Base-by-base conservation (phyloP, 2,797 vertebrate species). In the Tenualosa ilisha region DNA sequence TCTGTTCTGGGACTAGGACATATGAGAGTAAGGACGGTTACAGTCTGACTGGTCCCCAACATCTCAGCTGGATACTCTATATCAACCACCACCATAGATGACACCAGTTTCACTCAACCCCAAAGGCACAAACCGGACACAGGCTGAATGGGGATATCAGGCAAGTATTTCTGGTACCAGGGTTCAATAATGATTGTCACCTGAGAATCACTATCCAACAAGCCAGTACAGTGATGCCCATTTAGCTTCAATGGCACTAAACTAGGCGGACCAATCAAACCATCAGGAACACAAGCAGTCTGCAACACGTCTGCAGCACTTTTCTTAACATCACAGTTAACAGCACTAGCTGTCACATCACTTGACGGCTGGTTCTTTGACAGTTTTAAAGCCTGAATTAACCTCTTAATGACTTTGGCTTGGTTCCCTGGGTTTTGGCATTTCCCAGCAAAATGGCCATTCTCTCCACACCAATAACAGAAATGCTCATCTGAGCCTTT, bases 191-290 rank as follows among this genome's bases (percentile, higher is more conserved):
- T 89, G 6, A 85, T 89, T 0, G 75, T 87, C 3, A 87, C 68
- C 59, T 87, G 88, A 24, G 86, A 89, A 24, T 85, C 86, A 87
- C 86, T 87, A 31, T 85, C 84, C 0, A 88, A 13, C 8, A 83
- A 12, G 0, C 82, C 84, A 51, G 12, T 51, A 8, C 84, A 83
- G 31, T 26, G 68, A 2, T 84, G 51, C 3, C 85, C 82, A 84
- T 84, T 87, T 1, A 87, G 22, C 6, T 81, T 87, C 46, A 88
- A 51, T 7, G n/a, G 86, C 7, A 87, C 22, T 20, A 87, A 37
- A 51, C 61, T 83, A 83, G 82, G 26, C 17, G 54, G 72, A 5
- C 84, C 86, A 81, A 85, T 9, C 26, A 85, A 61, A 2, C 79
- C 81, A 1, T 84, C 31, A 56, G 81, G 84, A 3, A n/a, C n/a